phyloP scores from a whole-genome alignment of 2,888 invertebrate genomes.

The Torymus texanus region DNA sequence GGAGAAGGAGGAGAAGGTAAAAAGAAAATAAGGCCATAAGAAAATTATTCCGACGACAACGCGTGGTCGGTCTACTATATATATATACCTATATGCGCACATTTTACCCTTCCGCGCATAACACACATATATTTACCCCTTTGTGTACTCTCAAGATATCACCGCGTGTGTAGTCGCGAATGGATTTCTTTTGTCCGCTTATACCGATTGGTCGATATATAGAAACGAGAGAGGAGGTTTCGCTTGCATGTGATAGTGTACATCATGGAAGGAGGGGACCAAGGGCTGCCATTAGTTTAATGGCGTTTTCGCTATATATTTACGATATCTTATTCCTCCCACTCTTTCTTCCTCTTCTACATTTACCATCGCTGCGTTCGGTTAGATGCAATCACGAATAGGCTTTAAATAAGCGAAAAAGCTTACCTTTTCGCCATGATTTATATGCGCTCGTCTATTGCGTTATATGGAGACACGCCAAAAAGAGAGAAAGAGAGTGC shows the following conservation, averaged over 20 bases:
- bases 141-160: constrained; percentile 15
- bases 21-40: constrained; percentile 28
- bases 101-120: neutral
- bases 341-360: too few relatives aligned
- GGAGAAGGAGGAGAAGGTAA: neutral
- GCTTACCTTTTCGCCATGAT: constrained; percentile 20
- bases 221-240: neutral
- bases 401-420: constrained; percentile 43
- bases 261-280: too few relatives aligned
- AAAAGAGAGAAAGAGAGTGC: neutral
- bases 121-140: constrained; percentile 32
- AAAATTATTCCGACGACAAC: constrained; percentile 37
- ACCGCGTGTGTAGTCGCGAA: neutral
- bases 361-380: neutral
- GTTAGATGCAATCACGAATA: constrained; percentile 47
- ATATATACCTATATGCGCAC: neutral
- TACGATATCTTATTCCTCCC: constrained; percentile 38
- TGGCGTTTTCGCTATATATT: constrained; percentile 32
- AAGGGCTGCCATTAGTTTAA: constrained; percentile 38
- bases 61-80: neutral
- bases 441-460: constrained; percentile 9
- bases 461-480: neutral
- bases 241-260: neutral
- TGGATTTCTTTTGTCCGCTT: constrained; percentile 35
- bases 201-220: constrained; percentile 34